Evolutionary conservation across 2,113 vertebrate species (phyloP).

Genomic region (Prietella phreatophila): DNA sequence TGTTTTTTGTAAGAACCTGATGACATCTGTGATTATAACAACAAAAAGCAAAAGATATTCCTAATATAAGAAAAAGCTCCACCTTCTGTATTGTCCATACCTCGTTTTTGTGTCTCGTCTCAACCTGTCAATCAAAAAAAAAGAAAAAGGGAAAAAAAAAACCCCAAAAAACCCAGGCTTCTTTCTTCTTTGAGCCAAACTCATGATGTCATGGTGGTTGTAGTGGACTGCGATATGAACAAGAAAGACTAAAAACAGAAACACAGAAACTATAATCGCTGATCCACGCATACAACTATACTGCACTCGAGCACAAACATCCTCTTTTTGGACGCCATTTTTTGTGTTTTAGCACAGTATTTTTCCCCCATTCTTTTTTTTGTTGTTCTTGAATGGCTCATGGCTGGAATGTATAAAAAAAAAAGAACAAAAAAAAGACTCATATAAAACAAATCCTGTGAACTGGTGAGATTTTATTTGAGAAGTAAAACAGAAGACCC

Average conservation of each 20-base stretch:
- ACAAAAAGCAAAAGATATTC: conserved; percentile 60
- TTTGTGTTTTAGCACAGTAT: conserved; percentile 53
- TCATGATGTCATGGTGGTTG: conserved; percentile 53
- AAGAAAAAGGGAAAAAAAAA: not conserved
- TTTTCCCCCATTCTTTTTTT: conserved; percentile 47
- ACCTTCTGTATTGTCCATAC: conserved; percentile 32
- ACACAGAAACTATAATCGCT: not conserved
- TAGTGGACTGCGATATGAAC: conserved; percentile 19
- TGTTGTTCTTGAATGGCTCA: conserved; percentile 64
- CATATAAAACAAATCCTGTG: conserved; percentile 60
- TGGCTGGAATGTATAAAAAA: conserved; percentile 68
- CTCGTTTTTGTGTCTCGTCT: conserved; percentile 58
- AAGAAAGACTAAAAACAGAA: conserved; percentile 27
- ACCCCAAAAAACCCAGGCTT: not conserved
- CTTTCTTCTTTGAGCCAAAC: conserved; percentile 37
- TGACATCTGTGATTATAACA: conserved; percentile 42
- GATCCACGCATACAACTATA: not conserved
- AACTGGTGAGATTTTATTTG: conserved; percentile 54
- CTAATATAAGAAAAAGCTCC: conserved; percentile 59
- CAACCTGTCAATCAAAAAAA: conserved; percentile 68
- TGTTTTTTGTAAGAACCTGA: conserved; percentile 69
- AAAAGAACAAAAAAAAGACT: conserved; percentile 49
- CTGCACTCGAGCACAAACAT: conserved; percentile 49
- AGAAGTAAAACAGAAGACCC: conserved; percentile 52
- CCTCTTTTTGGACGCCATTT: conserved; percentile 23